Evolutionary conservation across 2,797 vertebrate species (phyloP).

Genomic region (Phalanger gymnotis): DNA sequence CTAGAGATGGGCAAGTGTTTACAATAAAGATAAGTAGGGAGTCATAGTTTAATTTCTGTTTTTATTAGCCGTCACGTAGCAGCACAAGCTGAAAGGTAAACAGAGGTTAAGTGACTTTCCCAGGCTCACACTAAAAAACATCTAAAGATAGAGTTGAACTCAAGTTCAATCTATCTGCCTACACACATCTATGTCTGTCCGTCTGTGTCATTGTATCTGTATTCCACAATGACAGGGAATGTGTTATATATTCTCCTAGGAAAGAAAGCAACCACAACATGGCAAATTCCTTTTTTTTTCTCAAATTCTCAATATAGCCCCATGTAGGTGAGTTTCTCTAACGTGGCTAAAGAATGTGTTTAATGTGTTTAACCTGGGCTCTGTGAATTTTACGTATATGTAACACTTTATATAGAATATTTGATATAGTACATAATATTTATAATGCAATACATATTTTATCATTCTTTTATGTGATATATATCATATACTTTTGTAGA

Average conservation of each 20-base stretch:
- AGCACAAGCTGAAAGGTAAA: background rate
- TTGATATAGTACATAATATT: background rate
- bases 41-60: slow-evolving; percentile 41
- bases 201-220: no score
- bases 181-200: no score
- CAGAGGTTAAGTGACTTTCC: no score
- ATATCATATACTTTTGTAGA: background rate
- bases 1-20: slow-evolving; percentile 25
- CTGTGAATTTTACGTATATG: background rate
- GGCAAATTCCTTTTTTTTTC: no score
- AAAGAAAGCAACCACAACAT: no score
- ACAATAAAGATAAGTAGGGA: slow-evolving; percentile 16
- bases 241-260: no score
- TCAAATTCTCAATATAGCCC: no score
- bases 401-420: background rate
- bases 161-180: no score
- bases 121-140: no score
- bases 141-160: no score
- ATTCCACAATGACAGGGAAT: no score
- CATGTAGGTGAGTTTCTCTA: background rate
- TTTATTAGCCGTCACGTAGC: slow-evolving; percentile 1
- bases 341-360: background rate
- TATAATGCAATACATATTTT: background rate
- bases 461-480: background rate
- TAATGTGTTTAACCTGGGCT: background rate